Conservation (phyloP, 2,797 vertebrate species). For the Hafferia zeledoni region DNA sequence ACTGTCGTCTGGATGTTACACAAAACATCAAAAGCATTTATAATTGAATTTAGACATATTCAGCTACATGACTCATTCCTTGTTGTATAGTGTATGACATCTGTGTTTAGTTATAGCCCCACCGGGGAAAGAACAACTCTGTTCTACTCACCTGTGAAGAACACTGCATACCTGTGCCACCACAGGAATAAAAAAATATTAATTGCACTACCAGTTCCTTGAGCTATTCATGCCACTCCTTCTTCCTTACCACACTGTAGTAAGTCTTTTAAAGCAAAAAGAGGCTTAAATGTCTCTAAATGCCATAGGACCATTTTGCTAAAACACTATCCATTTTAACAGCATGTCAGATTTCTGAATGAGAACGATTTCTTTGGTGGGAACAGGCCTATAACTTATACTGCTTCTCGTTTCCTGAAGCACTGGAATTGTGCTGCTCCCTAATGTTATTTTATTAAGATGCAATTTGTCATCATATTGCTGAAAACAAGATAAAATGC, state of each 20-base stretch:
- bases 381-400: constrained; percentile 46
- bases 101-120: neutral
- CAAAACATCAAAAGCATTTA: neutral
- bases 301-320: constrained; percentile 25
- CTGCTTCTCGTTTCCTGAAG: constrained; percentile 48
- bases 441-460: constrained; percentile 67
- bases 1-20: neutral
- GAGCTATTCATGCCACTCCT: neutral
- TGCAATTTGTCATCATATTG: constrained; percentile 47
- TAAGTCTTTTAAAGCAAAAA: constrained; percentile 31
- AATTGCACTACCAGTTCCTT: neutral
- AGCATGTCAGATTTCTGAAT: constrained; percentile 59
- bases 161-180: neutral
- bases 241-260: neutral
- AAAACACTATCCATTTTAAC: constrained; percentile 33
- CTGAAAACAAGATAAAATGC: constrained; percentile 67
- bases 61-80: neutral
- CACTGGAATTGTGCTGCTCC: constrained; percentile 45
- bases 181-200: neutral
- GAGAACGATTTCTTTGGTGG: constrained; percentile 19
- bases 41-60: neutral
- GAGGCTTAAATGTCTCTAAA: constrained; percentile 28
- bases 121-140: neutral
- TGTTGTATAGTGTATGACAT: neutral
- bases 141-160: neutral